A percentile compares a stretch with the other conserved stretches of the same genome.
Evolutionary conservation across 2,113 vertebrate species (phyloP).

Genomic region (Paracanthobrama guichenoti): DNA sequence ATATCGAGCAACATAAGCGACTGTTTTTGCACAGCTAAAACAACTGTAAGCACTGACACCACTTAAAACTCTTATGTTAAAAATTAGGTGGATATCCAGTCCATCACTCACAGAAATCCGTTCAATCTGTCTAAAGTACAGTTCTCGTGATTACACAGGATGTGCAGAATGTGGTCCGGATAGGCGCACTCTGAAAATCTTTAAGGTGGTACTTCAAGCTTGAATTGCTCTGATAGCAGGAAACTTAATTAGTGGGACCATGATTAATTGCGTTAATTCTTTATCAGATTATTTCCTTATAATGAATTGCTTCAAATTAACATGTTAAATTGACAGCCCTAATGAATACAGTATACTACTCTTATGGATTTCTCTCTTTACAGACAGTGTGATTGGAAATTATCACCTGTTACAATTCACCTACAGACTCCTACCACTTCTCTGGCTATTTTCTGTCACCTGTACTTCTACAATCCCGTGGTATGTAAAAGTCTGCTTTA

Average conservation of each 20-base stretch:
- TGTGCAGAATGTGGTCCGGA: not conserved
- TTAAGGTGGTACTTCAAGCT: slow-evolving; percentile 12
- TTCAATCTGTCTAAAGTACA: not conserved
- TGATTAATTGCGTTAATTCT: slow-evolving; percentile 1
- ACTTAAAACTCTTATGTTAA: not conserved
- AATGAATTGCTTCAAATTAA: slow-evolving; percentile 12
- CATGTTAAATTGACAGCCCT: not conserved
- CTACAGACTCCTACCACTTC: not conserved
- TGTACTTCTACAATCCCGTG: not conserved
- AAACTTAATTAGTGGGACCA: slow-evolving; percentile 4
- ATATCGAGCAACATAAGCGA: not conserved
- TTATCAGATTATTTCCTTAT: slow-evolving; percentile 4
- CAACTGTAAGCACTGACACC: not conserved
- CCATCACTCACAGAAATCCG: not conserved
- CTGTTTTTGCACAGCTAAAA: not conserved
- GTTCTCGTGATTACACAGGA: not conserved
- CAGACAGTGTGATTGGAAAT: not conserved
- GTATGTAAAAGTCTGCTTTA: slow-evolving; percentile 8
- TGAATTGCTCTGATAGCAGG: slow-evolving; percentile 11
- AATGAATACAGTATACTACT: not conserved
- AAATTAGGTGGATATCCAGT: not conserved
- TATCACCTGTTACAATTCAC: not conserved
- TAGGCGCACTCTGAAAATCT: not conserved
- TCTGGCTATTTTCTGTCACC: not conserved
- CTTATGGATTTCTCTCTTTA: not conserved